Conservation (phyloP, 2,888 invertebrate genomes). For the Platycheirus rosarum region DNA sequence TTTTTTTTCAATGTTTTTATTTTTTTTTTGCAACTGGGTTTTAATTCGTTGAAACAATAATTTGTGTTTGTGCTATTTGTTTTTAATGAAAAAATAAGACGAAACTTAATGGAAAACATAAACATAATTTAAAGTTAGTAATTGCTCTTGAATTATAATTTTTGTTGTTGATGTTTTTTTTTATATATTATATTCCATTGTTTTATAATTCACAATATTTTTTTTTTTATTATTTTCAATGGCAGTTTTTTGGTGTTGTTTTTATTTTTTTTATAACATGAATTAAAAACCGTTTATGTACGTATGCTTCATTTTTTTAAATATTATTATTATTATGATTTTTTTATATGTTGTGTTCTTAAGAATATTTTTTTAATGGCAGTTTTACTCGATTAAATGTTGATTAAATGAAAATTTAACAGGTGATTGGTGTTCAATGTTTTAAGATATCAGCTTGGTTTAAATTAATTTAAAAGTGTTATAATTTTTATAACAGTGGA, state of each 20-base stretch:
- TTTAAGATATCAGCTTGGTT: slow-evolving; percentile 14
- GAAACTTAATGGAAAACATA: background rate
- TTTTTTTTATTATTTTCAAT: slow-evolving; percentile 44
- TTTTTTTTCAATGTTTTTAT: slow-evolving; percentile 12
- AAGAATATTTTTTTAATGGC: slow-evolving; percentile 69
- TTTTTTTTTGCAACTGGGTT: slow-evolving; percentile 48
- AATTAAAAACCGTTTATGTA: slow-evolving; percentile 48
- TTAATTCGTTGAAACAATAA: slow-evolving; percentile 65
- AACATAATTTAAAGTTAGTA: slow-evolving; percentile 35
- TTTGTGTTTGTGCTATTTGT: slow-evolving; percentile 38
- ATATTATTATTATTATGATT: slow-evolving; percentile 20
- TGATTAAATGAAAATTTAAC: slow-evolving; percentile 40
- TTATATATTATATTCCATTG: slow-evolving; percentile 28
- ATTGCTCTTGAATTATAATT: slow-evolving; percentile 52
- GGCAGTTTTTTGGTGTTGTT: slow-evolving; percentile 66
- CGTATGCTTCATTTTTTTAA: slow-evolving; percentile 41
- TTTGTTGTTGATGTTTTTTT: slow-evolving; percentile 33
- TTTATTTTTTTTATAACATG: slow-evolving; percentile 49
- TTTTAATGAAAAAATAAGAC: background rate
- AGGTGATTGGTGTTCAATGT: slow-evolving; percentile 37
- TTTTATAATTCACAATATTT: slow-evolving; percentile 39
- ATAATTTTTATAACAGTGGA: no score
- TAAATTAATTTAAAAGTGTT: no score
- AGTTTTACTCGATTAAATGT: slow-evolving; percentile 73
- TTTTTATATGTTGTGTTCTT: slow-evolving; percentile 63